Percentiles rank a stretch among this genome's conserved stretches.
phyloP scores from a whole-genome alignment of 1,140 invertebrate genomes.

The Temnothorax nylanderi region DNA sequence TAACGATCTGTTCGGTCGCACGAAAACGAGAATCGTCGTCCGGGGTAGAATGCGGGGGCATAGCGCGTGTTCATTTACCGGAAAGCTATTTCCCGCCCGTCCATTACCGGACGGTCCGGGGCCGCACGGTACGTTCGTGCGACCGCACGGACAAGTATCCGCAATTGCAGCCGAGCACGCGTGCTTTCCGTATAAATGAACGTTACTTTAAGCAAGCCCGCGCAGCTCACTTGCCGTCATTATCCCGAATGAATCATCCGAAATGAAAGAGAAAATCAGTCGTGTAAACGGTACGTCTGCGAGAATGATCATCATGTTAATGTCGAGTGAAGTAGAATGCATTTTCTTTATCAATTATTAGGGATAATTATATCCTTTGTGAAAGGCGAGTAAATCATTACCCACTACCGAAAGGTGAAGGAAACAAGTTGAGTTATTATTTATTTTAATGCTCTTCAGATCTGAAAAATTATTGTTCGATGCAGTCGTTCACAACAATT shows the following conservation, averaged over 20 bases:
- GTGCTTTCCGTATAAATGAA: slow-evolving; percentile 19
- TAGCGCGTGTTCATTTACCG: slow-evolving; percentile 77
- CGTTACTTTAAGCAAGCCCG: slow-evolving; percentile 12
- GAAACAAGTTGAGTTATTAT: neutral
- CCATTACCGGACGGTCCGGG: slow-evolving; percentile 67
- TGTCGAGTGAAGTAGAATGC: neutral
- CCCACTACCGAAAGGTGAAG: neutral
- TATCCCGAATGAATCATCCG: neutral
- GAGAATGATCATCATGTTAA: neutral
- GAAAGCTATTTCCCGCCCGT: slow-evolving; percentile 75
- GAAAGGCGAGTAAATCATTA: neutral
- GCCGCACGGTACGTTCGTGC: slow-evolving; percentile 18
- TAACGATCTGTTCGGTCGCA: slow-evolving; percentile 72
- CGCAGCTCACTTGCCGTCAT: neutral
- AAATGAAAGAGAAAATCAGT: neutral
- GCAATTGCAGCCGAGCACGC: slow-evolving; percentile 34
- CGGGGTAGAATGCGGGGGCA: slow-evolving; percentile 62
- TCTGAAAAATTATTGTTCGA: neutral
- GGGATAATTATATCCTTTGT: neutral
- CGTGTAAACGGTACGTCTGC: neutral
- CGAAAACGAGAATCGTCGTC: slow-evolving; percentile 61
- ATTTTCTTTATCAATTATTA: neutral
- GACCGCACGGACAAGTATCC: slow-evolving; percentile 29
- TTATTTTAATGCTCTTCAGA: neutral
- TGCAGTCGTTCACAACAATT: neutral